A percentile compares a stretch with the other conserved stretches of the same genome.
Evolutionary conservation across 2,888 invertebrate genomes (phyloP).

Genomic region (Acleris literana): DNA sequence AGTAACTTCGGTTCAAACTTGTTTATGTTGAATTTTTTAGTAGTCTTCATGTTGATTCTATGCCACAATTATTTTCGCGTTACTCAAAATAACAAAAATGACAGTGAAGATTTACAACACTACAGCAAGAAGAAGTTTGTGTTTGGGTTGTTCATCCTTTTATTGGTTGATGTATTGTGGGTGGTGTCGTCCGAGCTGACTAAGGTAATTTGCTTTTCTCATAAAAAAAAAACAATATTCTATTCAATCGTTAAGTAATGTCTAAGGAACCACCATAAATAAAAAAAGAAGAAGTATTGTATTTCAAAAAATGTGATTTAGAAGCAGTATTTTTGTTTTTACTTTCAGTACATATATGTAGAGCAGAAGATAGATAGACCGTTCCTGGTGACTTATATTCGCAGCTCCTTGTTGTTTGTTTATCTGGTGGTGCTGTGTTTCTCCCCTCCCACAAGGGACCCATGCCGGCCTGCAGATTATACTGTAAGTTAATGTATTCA

Average conservation of each 20-base stretch:
- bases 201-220: constrained; percentile 85
- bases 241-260: not conserved
- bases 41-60: constrained; percentile 77
- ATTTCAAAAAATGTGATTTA: too few species aligned
- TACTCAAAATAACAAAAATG: constrained; percentile 66
- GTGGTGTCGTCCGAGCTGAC: constrained; percentile 97
- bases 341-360: constrained; percentile 91
- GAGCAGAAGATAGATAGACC: constrained; percentile 95
- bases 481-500: constrained; percentile 79
- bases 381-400: constrained; percentile 97
- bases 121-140: constrained; percentile 83
- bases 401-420: constrained; percentile 96
- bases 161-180: constrained; percentile 97
- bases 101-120: constrained; percentile 67
- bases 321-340: constrained; percentile 39
- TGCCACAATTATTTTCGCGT: constrained; percentile 79
- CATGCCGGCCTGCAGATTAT: constrained; percentile 89
- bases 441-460: constrained; percentile 95
- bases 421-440: constrained; percentile 95
- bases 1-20: constrained; percentile 25
- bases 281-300: too few species aligned
- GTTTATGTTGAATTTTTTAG: constrained; percentile 39
- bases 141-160: constrained; percentile 92
- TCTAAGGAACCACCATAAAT: too few species aligned
- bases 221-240: not conserved